Conservation (phyloP, 2,888 invertebrate species). For the Sabatieria punctata region DNA sequence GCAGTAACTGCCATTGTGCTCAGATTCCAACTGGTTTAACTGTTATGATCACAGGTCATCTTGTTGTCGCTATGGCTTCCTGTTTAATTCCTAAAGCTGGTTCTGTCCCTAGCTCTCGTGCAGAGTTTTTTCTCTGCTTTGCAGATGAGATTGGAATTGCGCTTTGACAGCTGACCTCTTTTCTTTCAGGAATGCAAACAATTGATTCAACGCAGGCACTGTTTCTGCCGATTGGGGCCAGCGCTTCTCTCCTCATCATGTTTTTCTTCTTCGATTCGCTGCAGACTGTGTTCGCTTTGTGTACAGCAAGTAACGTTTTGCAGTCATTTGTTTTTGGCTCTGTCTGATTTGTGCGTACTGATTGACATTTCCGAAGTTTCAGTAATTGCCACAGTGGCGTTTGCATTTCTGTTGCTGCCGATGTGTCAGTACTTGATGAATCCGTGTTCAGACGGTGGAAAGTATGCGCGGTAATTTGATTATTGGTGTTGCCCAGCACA, state of each 20-base stretch:
- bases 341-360: slow-evolving; percentile 70
- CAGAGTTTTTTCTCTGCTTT: background rate
- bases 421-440: slow-evolving; percentile 88
- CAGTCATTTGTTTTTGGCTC: slow-evolving; percentile 71
- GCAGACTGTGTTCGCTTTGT: slow-evolving; percentile 64
- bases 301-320: slow-evolving; percentile 69
- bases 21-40: too few species aligned
- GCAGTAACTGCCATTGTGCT: too few species aligned
- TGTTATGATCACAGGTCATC: too few species aligned
- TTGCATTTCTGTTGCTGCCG: slow-evolving; percentile 83
- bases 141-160: too few species aligned
- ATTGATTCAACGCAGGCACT: slow-evolving; percentile 91
- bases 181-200: slow-evolving; percentile 55
- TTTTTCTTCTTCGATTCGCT: slow-evolving; percentile 98
- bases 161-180: background rate
- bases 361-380: slow-evolving; percentile 45
- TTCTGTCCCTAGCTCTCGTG: background rate
- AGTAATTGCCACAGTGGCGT: slow-evolving; percentile 82
- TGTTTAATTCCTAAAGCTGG: too few species aligned
- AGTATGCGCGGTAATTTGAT: slow-evolving; percentile 13
- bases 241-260: slow-evolving; percentile 85
- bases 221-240: slow-evolving; percentile 84
- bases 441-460: slow-evolving; percentile 55
- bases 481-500: background rate
- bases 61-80: too few species aligned